These are phyloP conservation scores for Corythoichthys haematopterus DNA, from an alignment of 2,113 vertebrate genomes.

Conservation along the genomic window DNA sequence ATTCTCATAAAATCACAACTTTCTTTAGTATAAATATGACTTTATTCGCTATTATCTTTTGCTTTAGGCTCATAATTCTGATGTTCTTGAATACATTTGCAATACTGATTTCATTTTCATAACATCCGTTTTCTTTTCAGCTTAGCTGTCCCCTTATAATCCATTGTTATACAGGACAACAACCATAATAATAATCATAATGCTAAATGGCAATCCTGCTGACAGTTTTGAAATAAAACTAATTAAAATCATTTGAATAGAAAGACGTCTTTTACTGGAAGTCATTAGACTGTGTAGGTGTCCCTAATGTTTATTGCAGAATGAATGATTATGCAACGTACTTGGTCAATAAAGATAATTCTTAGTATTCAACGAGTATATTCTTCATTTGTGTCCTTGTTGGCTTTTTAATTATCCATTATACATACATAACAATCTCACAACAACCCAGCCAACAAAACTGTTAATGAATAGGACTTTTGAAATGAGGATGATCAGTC, in stretches of 20 bases:
- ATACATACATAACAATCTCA: not conserved
- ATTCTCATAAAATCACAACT: not conserved
- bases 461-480: too few relatives aligned
- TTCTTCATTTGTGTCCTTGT: not conserved
- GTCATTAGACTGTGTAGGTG: not conserved
- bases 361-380: not conserved
- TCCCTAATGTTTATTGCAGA: not conserved
- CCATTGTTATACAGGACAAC: not conserved
- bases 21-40: not conserved
- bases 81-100: not conserved
- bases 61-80: not conserved
- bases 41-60: not conserved
- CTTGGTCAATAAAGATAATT: too few relatives aligned
- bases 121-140: not conserved
- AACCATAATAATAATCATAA: not conserved
- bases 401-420: not conserved
- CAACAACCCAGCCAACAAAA: too few relatives aligned
- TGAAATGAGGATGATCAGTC: too few relatives aligned
- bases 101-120: not conserved
- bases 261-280: not conserved
- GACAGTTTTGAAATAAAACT: not conserved
- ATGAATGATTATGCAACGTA: not conserved
- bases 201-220: not conserved
- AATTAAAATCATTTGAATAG: not conserved
- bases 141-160: not conserved